These are phyloP conservation scores for Cylindroiulus punctatus DNA, from an alignment of 2,888 invertebrate genomes.

Conservation along the genomic window DNA sequence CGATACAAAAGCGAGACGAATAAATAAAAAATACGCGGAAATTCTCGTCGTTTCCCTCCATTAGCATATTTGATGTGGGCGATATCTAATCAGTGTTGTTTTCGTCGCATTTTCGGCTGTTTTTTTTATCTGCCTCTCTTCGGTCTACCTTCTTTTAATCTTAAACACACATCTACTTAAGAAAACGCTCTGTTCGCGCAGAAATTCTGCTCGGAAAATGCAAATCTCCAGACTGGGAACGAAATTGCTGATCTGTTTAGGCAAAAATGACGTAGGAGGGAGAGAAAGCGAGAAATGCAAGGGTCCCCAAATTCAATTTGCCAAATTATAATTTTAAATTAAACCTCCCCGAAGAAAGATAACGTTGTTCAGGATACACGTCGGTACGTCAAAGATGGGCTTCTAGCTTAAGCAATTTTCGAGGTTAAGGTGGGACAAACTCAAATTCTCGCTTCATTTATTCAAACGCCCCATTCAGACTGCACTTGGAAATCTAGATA, in stretches of 20 bases:
- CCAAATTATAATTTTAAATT: slow-evolving; percentile 1
- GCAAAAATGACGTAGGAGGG: neutral
- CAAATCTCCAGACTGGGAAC: slow-evolving; percentile 2
- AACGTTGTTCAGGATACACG: no score
- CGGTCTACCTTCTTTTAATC: slow-evolving; percentile 5
- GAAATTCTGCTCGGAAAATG: neutral
- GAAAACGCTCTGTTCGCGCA: neutral
- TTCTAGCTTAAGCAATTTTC: no score
- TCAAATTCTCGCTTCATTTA: no score
- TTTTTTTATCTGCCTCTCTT: neutral
- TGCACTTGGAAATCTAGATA: no score
- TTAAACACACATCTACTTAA: neutral
- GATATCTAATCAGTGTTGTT: slow-evolving; percentile 32
- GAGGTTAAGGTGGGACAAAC: no score
- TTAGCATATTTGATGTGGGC: slow-evolving; percentile 32
- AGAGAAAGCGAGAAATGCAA: neutral
- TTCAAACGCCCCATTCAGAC: no score
- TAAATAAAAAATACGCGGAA: neutral
- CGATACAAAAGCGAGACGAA: slow-evolving; percentile 17
- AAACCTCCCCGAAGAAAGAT: neutral
- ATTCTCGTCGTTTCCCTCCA: neutral
- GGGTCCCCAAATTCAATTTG: neutral
- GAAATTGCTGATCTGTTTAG: slow-evolving; percentile 26
- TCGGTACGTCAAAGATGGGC: no score
- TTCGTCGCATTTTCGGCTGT: neutral